Evolutionary conservation across 2,113 vertebrate species (phyloP), one percentile per base, ranked within the genome.

Genomic region (Ascaphus truei): DNA sequence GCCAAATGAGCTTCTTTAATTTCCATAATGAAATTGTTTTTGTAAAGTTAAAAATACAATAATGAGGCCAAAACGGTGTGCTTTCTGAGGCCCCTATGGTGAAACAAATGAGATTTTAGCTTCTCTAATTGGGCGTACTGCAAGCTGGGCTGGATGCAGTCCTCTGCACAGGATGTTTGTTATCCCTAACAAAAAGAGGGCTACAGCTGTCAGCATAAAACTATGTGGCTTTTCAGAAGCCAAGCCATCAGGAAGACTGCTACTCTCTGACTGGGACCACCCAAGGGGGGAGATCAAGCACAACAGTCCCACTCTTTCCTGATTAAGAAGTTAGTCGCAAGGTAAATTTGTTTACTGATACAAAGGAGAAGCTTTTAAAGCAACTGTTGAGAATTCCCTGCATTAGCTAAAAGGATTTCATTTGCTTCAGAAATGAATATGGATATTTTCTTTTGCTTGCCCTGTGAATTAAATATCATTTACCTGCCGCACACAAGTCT

Each of bases 31-130:
- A 90, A 90, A 92, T 89, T 91, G 88, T 91, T 91, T 92, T 88
- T 82, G 85, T 87, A 85, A 88, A 90, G 88, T 92, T 90, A 90
- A 92, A 92, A 90, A 90, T 88, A 88, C 89, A 80, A 85, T 88
- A 92, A 92, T 92, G 88, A 92, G 86, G 87, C 86, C 86, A 86
- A 89, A 91, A 86, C 77, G 85, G 89, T 92, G 86, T 75, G 85
- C 84, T 88, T 91, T 91, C 85, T 72, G 84, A 79, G 85, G 78
- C 88, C 87, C 89, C 89, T 83, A 88, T 59, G 79, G 90, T 80
- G 90, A 89, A 89, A 91, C 89, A 92, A 92, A 92, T 92, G 90
- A 91, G 90, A 91, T 92, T 91, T 89, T 80, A 88, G 90, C 86
- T 89, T 81, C 86, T 89, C 83, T 92, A 92, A 92, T 92, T 90